Evolutionary conservation across 2,888 invertebrate genomes (phyloP), one percentile per base, ranked within the genome.

Genomic region (Drosophila aldrichi): DNA sequence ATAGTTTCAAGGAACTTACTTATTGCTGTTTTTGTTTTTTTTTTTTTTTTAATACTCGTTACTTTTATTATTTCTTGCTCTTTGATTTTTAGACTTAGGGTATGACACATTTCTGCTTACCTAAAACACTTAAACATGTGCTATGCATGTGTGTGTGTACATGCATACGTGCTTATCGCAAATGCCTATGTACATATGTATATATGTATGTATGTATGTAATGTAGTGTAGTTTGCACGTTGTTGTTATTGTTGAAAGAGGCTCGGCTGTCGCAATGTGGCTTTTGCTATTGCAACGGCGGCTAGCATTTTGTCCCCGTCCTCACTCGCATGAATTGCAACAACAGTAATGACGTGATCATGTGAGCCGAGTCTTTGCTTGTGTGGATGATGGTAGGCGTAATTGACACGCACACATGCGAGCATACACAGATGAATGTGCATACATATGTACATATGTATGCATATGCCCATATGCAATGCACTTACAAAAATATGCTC

Each of bases 1-100:
- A 63, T 51, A 73, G 46, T 80, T 77, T 51, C 59, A 71, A 70
- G 64, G 58, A 75, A 79, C 52, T 82, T 69, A 48, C 3, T 12
- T 64, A 46, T 74, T 40, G n/a, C n/a, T n/a, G n/a, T 63, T 12
- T 64, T 51, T 63, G 49, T n/a, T 18, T 22, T 18, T 55, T 60
- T 48, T 48, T 46, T 14, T 34, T 36, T 36, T 29, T 6, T 29
- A 29, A 59, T 64, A 25, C 36, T 59, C 38, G 40, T 52, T 49
- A 48, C 52, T 49, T 18, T 49, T 55, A 55, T 49, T 40, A 29
- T 51, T 58, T 55, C 36, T 64, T 48, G 46, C 63, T 52, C 43
- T 58, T 76, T 55, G 20, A 18, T 38, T 56, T 52, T 49, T 41
- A 64, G 36, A 41, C 41, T 22, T 41, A 59, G 57, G 22, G 36